Base-by-base conservation (phyloP, 2,888 invertebrate genomes). In the Anoncus sp. region DNA sequence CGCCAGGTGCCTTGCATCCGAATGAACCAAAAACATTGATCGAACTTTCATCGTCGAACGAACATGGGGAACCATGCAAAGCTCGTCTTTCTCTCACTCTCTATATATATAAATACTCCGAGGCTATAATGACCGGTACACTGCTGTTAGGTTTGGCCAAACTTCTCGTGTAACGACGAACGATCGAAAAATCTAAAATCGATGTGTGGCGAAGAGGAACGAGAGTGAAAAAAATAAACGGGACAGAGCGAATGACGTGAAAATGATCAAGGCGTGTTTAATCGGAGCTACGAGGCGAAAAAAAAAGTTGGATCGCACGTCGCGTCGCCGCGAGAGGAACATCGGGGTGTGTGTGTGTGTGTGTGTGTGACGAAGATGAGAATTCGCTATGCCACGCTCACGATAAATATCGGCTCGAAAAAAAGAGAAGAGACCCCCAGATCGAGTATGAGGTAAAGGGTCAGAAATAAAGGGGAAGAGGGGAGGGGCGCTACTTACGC, bases 401-500 rank as follows among this genome's bases (percentile, higher is more conserved):
- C 85, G 88, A 90, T 89, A 90, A 90, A 90, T 88, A 89, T 88
- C 83, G 85, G 84, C 79, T 5, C 12, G 16, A 16, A 16, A 45
- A 6, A 10, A 82, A 85, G 80, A 76, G 83, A 74, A 82, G 84
- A 82, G 83, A 83, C 69, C 18, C 53, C 10, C 20, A 49, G 65
- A 53, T 38, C 35, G 31, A 69, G 72, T 57, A 73, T 60, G 62
- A 31, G 55, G 43, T 65, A 20, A 63, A 47, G 49, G 72, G 60
- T 38, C 49, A 43, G 60, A 27, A 51, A 71, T 35, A 69, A 73
- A 66, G 51, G 62, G 57, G 43, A 55, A 49, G 65, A 20, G 24
- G 66, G 27, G 51, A 73, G 70, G 74, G 70, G 57, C 14, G 86
- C 86, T 90, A 91, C 89, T 90, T 90, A 90, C 88, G 89, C 88